These are phyloP conservation scores for Hyperoodon ampullatus DNA, from an alignment of 2,113 vertebrate species.

Conservation along the genomic window DNA sequence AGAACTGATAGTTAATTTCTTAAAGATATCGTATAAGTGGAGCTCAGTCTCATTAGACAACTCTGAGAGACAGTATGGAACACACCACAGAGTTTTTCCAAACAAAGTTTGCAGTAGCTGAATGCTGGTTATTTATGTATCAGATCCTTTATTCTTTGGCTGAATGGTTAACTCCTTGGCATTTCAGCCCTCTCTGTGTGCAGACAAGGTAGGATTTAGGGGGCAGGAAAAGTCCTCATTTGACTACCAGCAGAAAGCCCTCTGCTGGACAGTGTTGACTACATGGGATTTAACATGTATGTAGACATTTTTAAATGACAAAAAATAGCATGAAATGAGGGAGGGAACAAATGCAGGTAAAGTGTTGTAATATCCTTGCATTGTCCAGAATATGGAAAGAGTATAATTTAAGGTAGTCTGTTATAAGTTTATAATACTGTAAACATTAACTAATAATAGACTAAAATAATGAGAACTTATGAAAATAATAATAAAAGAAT, in stretches of 20 bases:
- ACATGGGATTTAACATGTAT: not conserved
- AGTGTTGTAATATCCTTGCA: not conserved
- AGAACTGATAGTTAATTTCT: not conserved
- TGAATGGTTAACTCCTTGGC: not conserved
- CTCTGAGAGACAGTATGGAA: not conserved
- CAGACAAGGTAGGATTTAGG: not conserved
- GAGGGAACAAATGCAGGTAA: not conserved
- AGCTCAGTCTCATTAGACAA: not conserved
- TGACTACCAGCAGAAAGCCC: not conserved
- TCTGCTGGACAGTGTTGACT: not conserved
- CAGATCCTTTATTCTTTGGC: not conserved
- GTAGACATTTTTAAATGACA: not conserved
- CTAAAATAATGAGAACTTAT: not conserved
- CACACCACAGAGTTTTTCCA: not conserved
- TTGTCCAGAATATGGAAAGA: not conserved
- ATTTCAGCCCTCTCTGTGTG: not conserved
- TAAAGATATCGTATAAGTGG: not conserved
- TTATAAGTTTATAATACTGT: not conserved
- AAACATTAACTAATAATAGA: not conserved
- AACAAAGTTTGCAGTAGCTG: not conserved
- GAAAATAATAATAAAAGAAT: not conserved
- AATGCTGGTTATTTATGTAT: not conserved
- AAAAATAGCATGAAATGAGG: not conserved
- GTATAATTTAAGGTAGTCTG: not conserved
- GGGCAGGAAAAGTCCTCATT: not conserved